These are phyloP conservation scores for Lichenostomus cassidix DNA, from an alignment of 2,113 vertebrate genomes.

Conservation along the genomic window DNA sequence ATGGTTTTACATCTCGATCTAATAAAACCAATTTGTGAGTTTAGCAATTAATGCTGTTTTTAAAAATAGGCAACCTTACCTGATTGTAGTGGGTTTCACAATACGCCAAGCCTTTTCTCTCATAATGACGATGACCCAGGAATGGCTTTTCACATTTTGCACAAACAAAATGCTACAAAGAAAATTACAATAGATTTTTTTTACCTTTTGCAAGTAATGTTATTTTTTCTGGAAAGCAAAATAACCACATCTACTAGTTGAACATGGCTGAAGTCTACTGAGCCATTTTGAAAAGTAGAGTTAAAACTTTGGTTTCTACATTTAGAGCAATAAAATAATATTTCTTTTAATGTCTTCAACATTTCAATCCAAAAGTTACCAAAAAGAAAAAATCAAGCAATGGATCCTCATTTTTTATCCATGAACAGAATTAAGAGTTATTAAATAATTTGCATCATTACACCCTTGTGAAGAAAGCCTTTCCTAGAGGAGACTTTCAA, in stretches of 20 bases:
- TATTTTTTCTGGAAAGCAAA: background rate
- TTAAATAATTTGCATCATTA: background rate
- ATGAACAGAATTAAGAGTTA: background rate
- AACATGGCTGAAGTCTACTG: background rate
- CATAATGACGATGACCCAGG: slow-evolving; percentile 96
- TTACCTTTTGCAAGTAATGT: background rate
- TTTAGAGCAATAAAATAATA: background rate
- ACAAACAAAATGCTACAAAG: slow-evolving; percentile 97
- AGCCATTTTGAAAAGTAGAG: background rate
- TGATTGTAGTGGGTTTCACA: slow-evolving; percentile 99
- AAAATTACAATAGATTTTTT: background rate
- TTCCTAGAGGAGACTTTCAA: background rate
- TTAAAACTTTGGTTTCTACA: background rate
- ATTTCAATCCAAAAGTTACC: background rate
- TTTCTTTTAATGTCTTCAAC: background rate
- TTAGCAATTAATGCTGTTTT: background rate
- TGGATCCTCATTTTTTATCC: background rate
- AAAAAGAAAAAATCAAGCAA: background rate
- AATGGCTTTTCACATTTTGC: slow-evolving; percentile 99
- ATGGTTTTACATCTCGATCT: background rate
- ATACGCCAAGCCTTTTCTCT: slow-evolving; percentile 95
- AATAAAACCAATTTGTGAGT: background rate
- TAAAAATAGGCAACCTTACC: slow-evolving; percentile 69
- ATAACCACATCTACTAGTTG: background rate
- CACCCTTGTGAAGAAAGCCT: background rate